Percentiles rank a stretch among this genome's conserved stretches.
These are phyloP conservation scores for Drosophila subpulchrella DNA, from an alignment of 1,140 invertebrate species.

Conservation along the genomic window DNA sequence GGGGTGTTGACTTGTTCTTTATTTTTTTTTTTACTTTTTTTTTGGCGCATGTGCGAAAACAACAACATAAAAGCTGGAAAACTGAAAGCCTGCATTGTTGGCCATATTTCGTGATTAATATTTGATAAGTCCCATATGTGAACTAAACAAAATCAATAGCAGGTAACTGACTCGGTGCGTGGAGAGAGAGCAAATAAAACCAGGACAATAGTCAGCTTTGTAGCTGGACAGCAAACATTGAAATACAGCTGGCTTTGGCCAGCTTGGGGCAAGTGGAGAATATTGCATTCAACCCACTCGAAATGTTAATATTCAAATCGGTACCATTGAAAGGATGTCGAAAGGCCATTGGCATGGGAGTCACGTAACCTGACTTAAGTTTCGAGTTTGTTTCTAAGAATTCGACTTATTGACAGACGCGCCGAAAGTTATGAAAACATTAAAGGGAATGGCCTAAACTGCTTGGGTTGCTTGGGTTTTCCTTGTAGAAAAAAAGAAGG, in stretches of 20 bases:
- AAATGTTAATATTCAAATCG: slow-evolving; percentile 76
- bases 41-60: slow-evolving; percentile 55
- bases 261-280: slow-evolving; percentile 31
- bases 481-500: slow-evolving; percentile 23
- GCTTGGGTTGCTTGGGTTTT: slow-evolving; percentile 13
- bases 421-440: slow-evolving; percentile 78
- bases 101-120: slow-evolving; percentile 71
- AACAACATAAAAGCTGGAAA: slow-evolving; percentile 38
- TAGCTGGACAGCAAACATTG: slow-evolving; percentile 12
- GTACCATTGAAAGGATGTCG: slow-evolving; percentile 52
- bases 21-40: slow-evolving; percentile 15
- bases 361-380: slow-evolving; percentile 70
- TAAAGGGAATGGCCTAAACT: slow-evolving; percentile 53
- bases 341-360: slow-evolving; percentile 64
- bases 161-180: slow-evolving; percentile 30
- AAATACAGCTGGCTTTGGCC: slow-evolving; percentile 17
- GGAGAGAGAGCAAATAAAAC: slow-evolving; percentile 1
- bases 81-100: slow-evolving; percentile 42
- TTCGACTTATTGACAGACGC: slow-evolving; percentile 68
- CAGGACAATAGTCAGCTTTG: slow-evolving; percentile 42
- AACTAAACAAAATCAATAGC: slow-evolving; percentile 79
- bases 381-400: slow-evolving; percentile 53
- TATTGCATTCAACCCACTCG: slow-evolving; percentile 41
- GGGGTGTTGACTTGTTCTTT: slow-evolving; percentile 11
- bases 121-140: slow-evolving; percentile 78